Percentiles rank a stretch among this genome's conserved stretches.
Conservation (phyloP, 1,140 invertebrate species). For the Eueides isabella region DNA sequence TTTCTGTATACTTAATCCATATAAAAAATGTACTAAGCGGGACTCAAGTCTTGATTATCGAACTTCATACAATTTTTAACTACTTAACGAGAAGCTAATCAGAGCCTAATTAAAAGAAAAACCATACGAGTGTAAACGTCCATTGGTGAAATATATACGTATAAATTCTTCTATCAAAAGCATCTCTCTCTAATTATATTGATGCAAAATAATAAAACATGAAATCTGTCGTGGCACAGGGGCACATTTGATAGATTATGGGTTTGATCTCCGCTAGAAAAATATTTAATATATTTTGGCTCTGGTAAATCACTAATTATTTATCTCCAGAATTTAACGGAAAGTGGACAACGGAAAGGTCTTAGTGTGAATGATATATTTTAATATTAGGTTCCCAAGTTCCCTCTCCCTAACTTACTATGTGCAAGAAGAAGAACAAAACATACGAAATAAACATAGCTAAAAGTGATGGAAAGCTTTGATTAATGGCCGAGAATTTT, state of each 20-base stretch:
- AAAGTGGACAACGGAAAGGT: too few species aligned
- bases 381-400: too few species aligned
- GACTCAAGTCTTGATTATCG: background rate
- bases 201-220: background rate
- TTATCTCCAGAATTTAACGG: too few species aligned
- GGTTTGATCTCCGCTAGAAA: too few species aligned
- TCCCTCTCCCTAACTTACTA: too few species aligned
- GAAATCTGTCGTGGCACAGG: too few species aligned
- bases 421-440: background rate
- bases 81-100: background rate
- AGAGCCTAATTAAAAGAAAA: background rate
- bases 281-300: too few species aligned
- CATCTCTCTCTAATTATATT: background rate
- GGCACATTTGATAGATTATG: too few species aligned
- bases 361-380: too few species aligned
- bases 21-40: too few species aligned
- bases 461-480: slow-evolving; percentile 21
- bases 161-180: background rate
- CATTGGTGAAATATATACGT: background rate
- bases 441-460: slow-evolving; percentile 8
- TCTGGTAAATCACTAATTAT: too few species aligned
- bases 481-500: slow-evolving; percentile 19
- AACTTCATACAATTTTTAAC: background rate
- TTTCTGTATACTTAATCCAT: too few species aligned
- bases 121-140: background rate